Evolutionary conservation across 1,140 invertebrate species (phyloP).

Genomic region (Meteorus sp.): DNA sequence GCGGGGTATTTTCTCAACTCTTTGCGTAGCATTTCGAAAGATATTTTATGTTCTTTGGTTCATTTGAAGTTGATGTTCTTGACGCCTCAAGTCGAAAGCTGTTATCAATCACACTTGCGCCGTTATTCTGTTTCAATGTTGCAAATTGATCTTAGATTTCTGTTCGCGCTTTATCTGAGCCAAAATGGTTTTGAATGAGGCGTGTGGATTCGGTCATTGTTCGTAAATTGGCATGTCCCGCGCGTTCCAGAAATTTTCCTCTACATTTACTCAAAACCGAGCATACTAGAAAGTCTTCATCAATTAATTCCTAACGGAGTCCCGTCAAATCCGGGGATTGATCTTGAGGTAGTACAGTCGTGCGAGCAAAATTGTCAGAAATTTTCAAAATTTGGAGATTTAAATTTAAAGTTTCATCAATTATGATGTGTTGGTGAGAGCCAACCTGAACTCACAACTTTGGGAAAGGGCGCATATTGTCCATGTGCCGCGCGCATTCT

Average conservation of each 20-base stretch:
- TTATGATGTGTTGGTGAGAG: too few relatives aligned
- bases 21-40: neutral
- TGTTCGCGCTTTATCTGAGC: neutral
- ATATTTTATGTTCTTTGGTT: neutral
- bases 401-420: too few relatives aligned
- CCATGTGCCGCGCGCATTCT: too few relatives aligned
- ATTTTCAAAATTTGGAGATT: too few relatives aligned
- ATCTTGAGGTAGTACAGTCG: too few relatives aligned
- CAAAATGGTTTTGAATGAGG: neutral
- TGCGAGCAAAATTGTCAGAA: too few relatives aligned
- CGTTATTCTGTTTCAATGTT: neutral
- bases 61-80: neutral
- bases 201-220: neutral
- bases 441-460: too few relatives aligned
- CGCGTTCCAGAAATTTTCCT: neutral
- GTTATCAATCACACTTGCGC: neutral
- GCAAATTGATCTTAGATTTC: neutral
- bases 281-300: neutral
- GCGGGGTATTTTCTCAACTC: neutral
- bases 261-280: neutral
- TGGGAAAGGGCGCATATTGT: too few relatives aligned
- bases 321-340: too few relatives aligned
- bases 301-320: too few relatives aligned
- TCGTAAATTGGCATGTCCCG: too few relatives aligned
- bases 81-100: neutral